Evolutionary conservation across 2,113 vertebrate genomes (phyloP).

Genomic region (Microcebus tavaratra): DNA sequence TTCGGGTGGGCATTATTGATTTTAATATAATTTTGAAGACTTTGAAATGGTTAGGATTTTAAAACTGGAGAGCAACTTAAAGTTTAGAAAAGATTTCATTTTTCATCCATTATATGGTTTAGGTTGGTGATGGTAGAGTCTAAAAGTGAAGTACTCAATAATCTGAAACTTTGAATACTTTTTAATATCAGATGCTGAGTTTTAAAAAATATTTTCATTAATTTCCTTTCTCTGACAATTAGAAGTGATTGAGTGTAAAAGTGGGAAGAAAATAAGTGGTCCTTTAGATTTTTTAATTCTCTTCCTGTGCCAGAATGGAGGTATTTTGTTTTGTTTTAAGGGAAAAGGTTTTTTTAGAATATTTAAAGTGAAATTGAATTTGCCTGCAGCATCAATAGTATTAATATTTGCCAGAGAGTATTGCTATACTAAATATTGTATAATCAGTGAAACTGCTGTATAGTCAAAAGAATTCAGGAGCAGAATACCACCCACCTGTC

Average conservation of each 20-base stretch:
- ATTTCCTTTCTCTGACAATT: not conserved
- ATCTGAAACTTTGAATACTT: constrained; percentile 9
- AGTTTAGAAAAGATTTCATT: not conserved
- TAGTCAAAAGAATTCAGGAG: not conserved
- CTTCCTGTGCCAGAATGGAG: not conserved
- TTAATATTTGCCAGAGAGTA: constrained; percentile 22
- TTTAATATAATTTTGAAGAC: constrained; percentile 1
- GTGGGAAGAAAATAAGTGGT: not conserved
- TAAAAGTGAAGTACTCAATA: constrained; percentile 30
- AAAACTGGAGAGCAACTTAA: not conserved
- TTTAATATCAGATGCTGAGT: not conserved
- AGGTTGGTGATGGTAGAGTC: not conserved
- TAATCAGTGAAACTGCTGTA: not conserved
- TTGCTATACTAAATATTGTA: not conserved
- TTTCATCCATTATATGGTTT: not conserved
- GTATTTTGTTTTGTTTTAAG: not conserved
- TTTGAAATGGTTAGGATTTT: constrained; percentile 21
- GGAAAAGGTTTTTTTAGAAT: not conserved
- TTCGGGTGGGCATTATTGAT: not conserved
- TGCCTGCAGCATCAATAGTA: not conserved
- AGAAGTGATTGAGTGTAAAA: not conserved
- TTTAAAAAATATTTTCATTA: constrained; percentile 30
- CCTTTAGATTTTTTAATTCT: not conserved
- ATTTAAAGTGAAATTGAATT: constrained; percentile 54
- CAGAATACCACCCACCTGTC: not conserved